Evolutionary conservation across 2,797 vertebrate species (phyloP).

Genomic region (Melanogrammus aeglefinus): DNA sequence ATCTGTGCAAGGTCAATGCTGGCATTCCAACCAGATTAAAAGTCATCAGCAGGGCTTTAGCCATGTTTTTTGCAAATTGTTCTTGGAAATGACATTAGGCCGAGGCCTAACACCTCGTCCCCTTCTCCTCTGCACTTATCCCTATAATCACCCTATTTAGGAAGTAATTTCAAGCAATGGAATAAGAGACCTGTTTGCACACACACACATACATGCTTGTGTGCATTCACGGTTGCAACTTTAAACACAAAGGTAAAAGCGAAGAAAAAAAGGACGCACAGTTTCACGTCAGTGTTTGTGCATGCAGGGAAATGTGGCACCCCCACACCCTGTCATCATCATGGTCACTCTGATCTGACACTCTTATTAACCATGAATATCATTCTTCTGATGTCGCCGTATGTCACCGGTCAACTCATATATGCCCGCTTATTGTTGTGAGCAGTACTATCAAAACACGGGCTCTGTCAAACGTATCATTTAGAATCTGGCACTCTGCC

Average conservation of each 20-base stretch:
- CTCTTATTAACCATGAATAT: background rate
- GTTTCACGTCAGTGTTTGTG: background rate
- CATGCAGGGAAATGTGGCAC: background rate
- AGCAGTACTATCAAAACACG: constrained; percentile 8
- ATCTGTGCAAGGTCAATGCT: constrained; percentile 72
- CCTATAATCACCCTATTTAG: constrained; percentile 1
- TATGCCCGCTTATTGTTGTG: background rate
- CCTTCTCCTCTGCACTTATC: background rate
- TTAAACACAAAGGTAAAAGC: background rate
- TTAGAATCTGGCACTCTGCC: constrained; percentile 38
- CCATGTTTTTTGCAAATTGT: constrained; percentile 68
- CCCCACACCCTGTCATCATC: background rate
- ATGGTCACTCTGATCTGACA: background rate
- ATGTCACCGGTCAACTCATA: background rate
- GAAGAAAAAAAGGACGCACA: background rate
- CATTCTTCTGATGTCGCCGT: background rate
- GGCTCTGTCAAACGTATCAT: constrained; percentile 50
- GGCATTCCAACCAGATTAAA: constrained; percentile 81
- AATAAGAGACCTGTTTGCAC: constrained; percentile 16
- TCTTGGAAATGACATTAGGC: constrained; percentile 66
- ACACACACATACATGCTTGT: constrained; percentile 16
- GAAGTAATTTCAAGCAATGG: background rate
- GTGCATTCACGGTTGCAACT: background rate
- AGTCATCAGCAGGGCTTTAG: constrained; percentile 71
- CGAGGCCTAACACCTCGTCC: background rate